phyloP scores from a whole-genome alignment of 92 coral and sea anemone genomes.

The Muricea muricata region DNA sequence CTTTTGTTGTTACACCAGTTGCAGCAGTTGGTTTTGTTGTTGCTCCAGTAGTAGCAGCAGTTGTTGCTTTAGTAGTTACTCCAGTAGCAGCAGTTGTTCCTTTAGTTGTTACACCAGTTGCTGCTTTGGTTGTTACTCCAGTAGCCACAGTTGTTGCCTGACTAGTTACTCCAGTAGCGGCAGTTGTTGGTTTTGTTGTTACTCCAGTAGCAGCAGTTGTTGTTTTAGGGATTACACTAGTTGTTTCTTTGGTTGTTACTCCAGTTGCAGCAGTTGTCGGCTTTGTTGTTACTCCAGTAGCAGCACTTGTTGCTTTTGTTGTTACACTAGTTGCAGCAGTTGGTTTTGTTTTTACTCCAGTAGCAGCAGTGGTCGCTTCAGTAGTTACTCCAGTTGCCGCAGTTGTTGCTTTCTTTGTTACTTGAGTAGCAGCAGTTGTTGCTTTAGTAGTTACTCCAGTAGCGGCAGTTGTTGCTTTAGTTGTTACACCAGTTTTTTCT shows the following conservation, averaged over 20 bases:
- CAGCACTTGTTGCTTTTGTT: slow-evolving; percentile 3
- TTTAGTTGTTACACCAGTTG: slow-evolving; percentile 18
- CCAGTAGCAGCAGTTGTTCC: not conserved
- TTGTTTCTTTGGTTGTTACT: not conserved
- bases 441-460: not conserved
- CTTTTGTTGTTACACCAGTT: not conserved
- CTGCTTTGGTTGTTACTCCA: slow-evolving; percentile 11
- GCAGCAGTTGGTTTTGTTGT: slow-evolving; percentile 6
- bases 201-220: slow-evolving; percentile 12
- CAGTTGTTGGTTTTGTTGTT: not conserved
- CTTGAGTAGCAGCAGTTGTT: not conserved
- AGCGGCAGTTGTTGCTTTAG: not conserved
- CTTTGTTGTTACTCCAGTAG: slow-evolving; percentile 4
- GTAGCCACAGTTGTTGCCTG: not conserved
- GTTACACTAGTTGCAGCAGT: not conserved
- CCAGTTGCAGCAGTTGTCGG: slow-evolving; percentile 16
- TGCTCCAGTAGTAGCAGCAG: not conserved
- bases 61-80: not conserved
- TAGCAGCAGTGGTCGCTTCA: not conserved
- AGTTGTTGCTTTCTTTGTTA: not conserved
- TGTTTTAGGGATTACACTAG: not conserved
- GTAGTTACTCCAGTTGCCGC: not conserved
- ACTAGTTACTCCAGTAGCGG: not conserved
- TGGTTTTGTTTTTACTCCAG: not conserved
- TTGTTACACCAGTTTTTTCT: not conserved